phyloP scores from a whole-genome alignment of 2,888 invertebrate genomes.

The Microctonus aethiopoides region DNA sequence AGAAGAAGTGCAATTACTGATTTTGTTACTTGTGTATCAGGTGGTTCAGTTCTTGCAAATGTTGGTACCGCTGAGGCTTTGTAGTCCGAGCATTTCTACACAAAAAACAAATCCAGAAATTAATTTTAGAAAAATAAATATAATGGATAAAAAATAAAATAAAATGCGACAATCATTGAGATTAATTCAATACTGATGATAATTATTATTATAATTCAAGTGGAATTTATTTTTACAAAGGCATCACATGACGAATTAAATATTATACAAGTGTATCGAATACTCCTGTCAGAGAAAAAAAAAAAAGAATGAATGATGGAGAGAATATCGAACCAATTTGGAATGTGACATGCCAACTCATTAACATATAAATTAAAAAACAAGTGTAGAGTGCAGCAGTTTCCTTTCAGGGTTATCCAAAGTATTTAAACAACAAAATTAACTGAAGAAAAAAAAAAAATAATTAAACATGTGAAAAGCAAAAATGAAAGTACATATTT shows the following conservation, averaged over 20 bases:
- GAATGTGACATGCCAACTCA: constrained; percentile 55
- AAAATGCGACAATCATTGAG: constrained; percentile 21
- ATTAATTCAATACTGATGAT: not conserved
- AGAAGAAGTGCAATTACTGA: constrained; percentile 91
- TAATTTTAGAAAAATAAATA: too few species aligned
- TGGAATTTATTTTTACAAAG: not conserved
- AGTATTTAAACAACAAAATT: too few species aligned
- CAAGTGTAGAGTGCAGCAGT: constrained; percentile 34
- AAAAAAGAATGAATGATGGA: constrained; percentile 22
- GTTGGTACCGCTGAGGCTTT: constrained; percentile 88
- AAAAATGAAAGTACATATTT: not conserved
- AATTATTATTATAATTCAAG: not conserved
- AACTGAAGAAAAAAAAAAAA: not conserved
- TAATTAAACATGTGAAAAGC: not conserved
- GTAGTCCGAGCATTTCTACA: constrained; percentile 93
- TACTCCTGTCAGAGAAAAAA: not conserved
- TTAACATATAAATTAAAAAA: constrained; percentile 60
- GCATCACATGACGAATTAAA: not conserved
- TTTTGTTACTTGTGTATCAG: constrained; percentile 94
- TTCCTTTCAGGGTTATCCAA: not conserved
- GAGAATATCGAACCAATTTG: constrained; percentile 36
- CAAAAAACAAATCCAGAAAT: constrained; percentile 42
- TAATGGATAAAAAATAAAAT: constrained; percentile 31
- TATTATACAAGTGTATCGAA: not conserved
- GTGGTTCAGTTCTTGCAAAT: constrained; percentile 93